These are phyloP conservation scores for Clarias pachynema DNA, from an alignment of 2,797 vertebrate genomes.

Conservation along the genomic window DNA sequence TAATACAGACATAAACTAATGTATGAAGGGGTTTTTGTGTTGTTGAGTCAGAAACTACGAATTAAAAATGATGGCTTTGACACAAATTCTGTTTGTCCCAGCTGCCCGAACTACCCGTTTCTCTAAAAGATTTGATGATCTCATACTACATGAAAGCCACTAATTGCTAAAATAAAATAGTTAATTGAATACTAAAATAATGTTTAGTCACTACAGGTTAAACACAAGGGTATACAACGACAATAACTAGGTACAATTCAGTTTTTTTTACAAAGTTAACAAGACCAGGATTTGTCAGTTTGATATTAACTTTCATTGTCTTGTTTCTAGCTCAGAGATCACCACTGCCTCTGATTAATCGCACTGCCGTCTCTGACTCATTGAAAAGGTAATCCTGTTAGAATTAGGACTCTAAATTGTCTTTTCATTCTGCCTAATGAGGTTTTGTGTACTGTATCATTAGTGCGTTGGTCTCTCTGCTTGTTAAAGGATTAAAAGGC, in stretches of 20 bases:
- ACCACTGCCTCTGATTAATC: constrained; percentile 45
- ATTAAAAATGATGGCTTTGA: neutral
- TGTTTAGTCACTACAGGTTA: neutral
- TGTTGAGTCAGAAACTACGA: neutral
- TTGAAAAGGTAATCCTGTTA: constrained; percentile 33
- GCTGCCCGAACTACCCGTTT: neutral
- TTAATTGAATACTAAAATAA: neutral
- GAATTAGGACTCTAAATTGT: neutral
- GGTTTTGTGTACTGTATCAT: neutral
- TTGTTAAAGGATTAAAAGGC: constrained; percentile 34
- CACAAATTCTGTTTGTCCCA: neutral
- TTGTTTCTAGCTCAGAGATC: constrained; percentile 33
- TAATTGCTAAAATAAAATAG: neutral
- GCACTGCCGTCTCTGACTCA: constrained; percentile 26
- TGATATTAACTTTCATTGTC: neutral
- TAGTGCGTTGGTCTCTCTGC: neutral
- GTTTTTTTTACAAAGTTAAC: neutral
- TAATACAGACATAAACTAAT: neutral
- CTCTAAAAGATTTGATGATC: neutral
- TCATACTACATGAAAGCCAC: neutral
- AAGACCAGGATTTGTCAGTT: neutral
- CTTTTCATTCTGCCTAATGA: neutral
- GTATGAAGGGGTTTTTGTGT: neutral
- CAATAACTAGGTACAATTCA: neutral
- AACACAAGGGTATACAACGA: neutral